phyloP scores from a whole-genome alignment of 2,113 vertebrate genomes.

The Puntigrus tetrazona region DNA sequence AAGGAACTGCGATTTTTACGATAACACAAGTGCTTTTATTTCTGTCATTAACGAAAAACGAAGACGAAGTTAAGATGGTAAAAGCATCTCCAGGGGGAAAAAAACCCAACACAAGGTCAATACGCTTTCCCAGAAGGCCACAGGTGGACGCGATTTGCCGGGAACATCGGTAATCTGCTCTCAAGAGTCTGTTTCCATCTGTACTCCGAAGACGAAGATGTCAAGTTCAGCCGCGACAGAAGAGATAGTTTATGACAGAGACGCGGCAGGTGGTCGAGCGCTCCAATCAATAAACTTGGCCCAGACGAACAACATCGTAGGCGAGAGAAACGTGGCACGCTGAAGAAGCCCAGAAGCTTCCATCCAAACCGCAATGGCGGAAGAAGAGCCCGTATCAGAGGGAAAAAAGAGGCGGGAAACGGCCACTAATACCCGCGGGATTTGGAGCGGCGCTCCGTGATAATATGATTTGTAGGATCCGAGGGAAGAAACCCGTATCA shows the following conservation, averaged over 20 bases:
- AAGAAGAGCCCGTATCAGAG: neutral
- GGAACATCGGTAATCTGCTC: conserved; percentile 1
- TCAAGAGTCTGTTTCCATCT: conserved; percentile 13
- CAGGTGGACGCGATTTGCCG: neutral
- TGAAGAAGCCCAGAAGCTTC: neutral
- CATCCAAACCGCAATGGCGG: neutral
- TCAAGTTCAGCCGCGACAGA: neutral
- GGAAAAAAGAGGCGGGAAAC: neutral
- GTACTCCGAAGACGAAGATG: neutral
- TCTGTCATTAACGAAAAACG: too few relatives aligned
- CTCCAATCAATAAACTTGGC: conserved; percentile 2
- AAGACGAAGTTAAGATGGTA: neutral
- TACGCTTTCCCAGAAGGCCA: neutral
- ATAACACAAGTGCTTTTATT: too few relatives aligned
- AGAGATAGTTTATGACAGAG: conserved; percentile 3
- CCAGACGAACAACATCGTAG: neutral
- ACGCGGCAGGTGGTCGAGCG: conserved; percentile 12
- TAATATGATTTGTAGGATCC: conserved; percentile 53
- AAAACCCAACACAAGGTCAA: neutral
- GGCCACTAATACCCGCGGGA: neutral
- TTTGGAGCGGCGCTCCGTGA: conserved; percentile 23
- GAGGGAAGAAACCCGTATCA: conserved; percentile 37
- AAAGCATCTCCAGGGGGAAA: neutral
- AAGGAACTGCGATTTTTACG: too few relatives aligned
- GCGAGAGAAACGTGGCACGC: neutral